A percentile compares a stretch with the other conserved stretches of the same genome.
phyloP scores from a whole-genome alignment of 2,113 vertebrate genomes.

The Lipotes vexillifer region DNA sequence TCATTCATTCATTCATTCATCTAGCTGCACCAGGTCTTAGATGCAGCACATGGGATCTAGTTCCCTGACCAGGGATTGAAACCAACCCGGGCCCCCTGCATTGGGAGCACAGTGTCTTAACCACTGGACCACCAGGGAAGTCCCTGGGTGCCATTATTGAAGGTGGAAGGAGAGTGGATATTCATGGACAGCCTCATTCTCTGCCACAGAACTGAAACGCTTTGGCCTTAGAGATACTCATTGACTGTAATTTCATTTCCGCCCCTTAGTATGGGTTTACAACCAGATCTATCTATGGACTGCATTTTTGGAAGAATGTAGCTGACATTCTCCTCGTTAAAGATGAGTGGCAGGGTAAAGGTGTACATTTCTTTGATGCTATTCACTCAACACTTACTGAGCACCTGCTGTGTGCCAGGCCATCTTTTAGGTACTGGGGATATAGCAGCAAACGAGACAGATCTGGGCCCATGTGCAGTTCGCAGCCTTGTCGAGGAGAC shows the following conservation, averaged over 20 bases:
- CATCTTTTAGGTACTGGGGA: neutral
- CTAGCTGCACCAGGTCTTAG: no score
- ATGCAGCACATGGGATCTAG: no score
- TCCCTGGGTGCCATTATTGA: no score
- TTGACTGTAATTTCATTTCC: neutral
- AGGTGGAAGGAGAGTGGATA: neutral
- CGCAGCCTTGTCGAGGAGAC: neutral
- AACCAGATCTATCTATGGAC: neutral
- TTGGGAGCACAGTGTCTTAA: no score
- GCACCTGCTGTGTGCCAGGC: neutral
- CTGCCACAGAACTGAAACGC: neutral
- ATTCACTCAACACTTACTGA: neutral
- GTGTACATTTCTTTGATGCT: neutral
- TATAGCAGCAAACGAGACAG: accelerated
- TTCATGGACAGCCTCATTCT: neutral
- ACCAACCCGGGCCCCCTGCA: no score
- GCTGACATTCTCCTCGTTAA: neutral
- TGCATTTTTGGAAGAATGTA: neutral
- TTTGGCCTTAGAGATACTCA: neutral
- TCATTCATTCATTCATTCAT: no score
- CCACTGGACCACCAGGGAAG: no score
- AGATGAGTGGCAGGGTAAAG: neutral
- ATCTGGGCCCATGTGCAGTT: no score
- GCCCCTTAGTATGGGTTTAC: neutral
- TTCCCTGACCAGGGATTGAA: no score